Percentiles rank a stretch among this genome's conserved stretches.
Conservation (phyloP, 2,888 invertebrate species). For the Drosophila paramelanica region DNA sequence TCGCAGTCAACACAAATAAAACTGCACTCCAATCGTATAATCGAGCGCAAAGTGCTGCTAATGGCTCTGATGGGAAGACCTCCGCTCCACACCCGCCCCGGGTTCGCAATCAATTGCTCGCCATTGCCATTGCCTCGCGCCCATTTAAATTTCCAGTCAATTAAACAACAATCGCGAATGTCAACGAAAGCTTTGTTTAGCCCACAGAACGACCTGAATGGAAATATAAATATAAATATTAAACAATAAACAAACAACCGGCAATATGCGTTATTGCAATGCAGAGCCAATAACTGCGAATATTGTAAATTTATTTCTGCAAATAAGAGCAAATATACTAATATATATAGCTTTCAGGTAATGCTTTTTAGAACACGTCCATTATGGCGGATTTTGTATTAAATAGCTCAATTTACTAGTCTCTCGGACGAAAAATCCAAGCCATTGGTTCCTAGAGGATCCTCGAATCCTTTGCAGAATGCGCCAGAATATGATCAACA, state of each 20-base stretch:
- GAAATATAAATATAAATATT: conserved; percentile 1
- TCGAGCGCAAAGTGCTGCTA: conserved; percentile 7
- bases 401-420: no score
- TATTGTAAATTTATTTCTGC: background rate
- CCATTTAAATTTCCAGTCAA: conserved; percentile 49
- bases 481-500: no score
- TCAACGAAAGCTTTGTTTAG: conserved; percentile 6
- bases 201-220: background rate
- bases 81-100: background rate
- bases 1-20: background rate
- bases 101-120: background rate
- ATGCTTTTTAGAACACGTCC: no score
- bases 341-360: no score
- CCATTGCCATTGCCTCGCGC: conserved; percentile 4
- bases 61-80: conserved; percentile 1
- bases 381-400: no score
- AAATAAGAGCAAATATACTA: no score
- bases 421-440: no score
- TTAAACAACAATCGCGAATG: conserved; percentile 42
- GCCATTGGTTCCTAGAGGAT: no score
- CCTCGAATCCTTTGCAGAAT: no score
- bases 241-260: conserved; percentile 1
- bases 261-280: background rate
- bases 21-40: conserved; percentile 1
- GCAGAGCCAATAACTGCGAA: background rate